phyloP scores from a whole-genome alignment of 2,888 invertebrate species.

The Oegoconia quadripuncta region DNA sequence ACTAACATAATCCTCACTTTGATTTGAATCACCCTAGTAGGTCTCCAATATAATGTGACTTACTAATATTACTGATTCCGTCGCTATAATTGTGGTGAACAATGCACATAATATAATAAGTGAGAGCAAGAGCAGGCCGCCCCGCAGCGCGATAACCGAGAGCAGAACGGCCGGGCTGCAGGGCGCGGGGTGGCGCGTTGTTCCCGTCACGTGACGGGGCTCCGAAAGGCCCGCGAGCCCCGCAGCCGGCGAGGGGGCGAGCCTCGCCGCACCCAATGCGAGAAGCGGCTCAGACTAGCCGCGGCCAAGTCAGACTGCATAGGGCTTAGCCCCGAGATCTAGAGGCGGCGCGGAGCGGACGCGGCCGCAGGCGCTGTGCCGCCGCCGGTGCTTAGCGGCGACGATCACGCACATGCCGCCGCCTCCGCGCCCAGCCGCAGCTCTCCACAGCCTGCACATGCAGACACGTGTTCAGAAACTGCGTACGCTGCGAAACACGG shows the following conservation, averaged over 20 bases:
- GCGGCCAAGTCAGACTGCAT: constrained; percentile 58
- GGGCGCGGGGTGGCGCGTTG: constrained; percentile 22
- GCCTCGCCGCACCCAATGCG: constrained; percentile 40
- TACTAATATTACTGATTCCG: constrained; percentile 54
- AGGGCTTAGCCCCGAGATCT: constrained; percentile 62
- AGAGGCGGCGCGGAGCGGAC: constrained; percentile 53
- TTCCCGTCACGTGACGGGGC: constrained; percentile 29
- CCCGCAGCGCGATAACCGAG: constrained; percentile 46
- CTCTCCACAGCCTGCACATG: constrained; percentile 74
- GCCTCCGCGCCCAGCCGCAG: constrained; percentile 55
- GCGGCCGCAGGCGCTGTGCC: constrained; percentile 34
- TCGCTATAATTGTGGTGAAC: constrained; percentile 27
- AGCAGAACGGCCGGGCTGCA: constrained; percentile 29
- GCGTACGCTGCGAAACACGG: constrained; percentile 21
- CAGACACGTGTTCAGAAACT: constrained; percentile 61
- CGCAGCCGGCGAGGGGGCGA: constrained; percentile 36
- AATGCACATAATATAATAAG: constrained; percentile 30
- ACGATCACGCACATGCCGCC: constrained; percentile 47
- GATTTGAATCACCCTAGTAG: too few relatives aligned
- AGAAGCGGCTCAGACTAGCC: constrained; percentile 73
- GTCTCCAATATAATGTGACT: constrained; percentile 30
- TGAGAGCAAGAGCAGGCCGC: constrained; percentile 51
- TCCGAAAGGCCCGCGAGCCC: constrained; percentile 30
- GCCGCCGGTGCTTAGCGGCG: constrained; percentile 41
- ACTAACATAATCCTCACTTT: too few relatives aligned